Base-by-base conservation (phyloP, 2,888 invertebrate genomes). In the Hydrotaea cyrtoneurina region DNA sequence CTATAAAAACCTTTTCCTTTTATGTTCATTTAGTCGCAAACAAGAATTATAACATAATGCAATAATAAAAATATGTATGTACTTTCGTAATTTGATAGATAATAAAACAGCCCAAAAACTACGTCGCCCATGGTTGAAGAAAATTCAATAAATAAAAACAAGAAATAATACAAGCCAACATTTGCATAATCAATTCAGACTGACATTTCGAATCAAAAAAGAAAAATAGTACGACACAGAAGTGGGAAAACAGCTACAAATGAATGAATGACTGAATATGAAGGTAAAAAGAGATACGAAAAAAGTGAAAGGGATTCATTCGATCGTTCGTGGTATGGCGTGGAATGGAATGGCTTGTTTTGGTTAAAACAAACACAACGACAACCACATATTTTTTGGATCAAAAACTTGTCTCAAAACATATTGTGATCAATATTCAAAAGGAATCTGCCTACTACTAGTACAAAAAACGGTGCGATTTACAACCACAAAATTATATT, bases 291-390 rank as follows among this genome's bases (percentile, higher is more conserved):
- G 2, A 69, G 15, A 50, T 50, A 46, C 21, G 15, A 72, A 84
- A 84, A 84, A 85, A 85, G 85, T 85, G 85, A 85, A 85, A 85
- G 85, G 85, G 82, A 82, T 79, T 79, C 73, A 59, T 4, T 39
- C 13, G 39, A 1, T 39, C 11, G 39, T 13, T 55, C 7, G 55
- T 26, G 2, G 13, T 31, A 17, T 62, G 36, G n/a, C 36, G 62
- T 59, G 23, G 53, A 17, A 23, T 15, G 62, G 62, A 36, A 36
- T 66, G 43, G 17, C 21, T 46, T 69, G 69, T 69, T 69, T 43
- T 66, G 66, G 66, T 19, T 46, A 69, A 69, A 57, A 64, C 43
- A 78, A 31, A 59, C 11, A 73, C 19, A 50, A 71, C 50, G 10
- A 55, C 26, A 73, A 69, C 55, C 13, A 64, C 10, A 26, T 23